Evolutionary conservation across 1,140 invertebrate genomes (phyloP).

Genomic region (Nymphalis io): DNA sequence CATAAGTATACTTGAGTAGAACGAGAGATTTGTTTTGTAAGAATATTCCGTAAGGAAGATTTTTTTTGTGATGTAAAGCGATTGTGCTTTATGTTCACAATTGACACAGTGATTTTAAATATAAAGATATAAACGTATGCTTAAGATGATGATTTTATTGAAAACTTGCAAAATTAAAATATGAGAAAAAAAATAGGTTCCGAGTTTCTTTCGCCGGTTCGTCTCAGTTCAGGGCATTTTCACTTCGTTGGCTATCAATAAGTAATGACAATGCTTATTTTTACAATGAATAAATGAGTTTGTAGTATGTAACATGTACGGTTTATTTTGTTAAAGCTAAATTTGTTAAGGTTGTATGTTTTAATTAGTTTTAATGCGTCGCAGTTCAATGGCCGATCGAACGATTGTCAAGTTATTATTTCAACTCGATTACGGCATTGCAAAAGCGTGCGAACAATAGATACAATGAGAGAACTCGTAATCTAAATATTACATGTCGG

Average conservation of each 20-base stretch:
- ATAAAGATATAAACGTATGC: no score
- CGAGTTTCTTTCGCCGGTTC: no score
- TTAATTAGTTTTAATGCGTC: conserved; percentile 36
- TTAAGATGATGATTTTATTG: no score
- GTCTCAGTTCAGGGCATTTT: no score
- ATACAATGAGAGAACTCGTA: conserved; percentile 41
- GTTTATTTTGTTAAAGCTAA: conserved; percentile 5
- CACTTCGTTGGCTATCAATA: no score
- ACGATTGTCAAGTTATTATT: conserved; percentile 45
- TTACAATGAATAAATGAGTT: no score
- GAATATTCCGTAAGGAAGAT: conserved; percentile 3
- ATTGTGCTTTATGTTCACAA: not conserved
- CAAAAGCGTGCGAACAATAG: conserved; percentile 58
- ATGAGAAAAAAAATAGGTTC: no score
- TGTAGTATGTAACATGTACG: no score
- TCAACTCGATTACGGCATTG: conserved; percentile 51
- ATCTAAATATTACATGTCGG: conserved; percentile 31
- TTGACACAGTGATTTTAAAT: not conserved
- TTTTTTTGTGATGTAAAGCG: not conserved
- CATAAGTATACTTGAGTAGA: conserved; percentile 5
- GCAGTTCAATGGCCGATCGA: conserved; percentile 44
- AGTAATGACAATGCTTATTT: no score
- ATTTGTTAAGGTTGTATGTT: conserved; percentile 25
- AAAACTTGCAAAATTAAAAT: no score
- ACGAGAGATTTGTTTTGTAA: conserved; percentile 4